Conservation (phyloP, 2,113 vertebrate genomes). For the Trichechus manatus region DNA sequence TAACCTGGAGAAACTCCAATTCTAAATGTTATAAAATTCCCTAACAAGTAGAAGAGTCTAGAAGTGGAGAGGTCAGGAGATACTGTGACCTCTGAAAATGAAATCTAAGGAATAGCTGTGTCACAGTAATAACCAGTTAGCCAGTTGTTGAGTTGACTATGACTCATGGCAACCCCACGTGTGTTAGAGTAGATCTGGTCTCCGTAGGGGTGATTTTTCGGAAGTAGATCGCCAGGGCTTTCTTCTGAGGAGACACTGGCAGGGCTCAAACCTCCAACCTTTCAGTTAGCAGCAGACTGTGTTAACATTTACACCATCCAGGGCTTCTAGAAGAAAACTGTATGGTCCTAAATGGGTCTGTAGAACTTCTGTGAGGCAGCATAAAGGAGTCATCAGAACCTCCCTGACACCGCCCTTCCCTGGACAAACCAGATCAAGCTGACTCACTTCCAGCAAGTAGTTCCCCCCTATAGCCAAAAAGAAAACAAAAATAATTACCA, state of each 20-base stretch:
- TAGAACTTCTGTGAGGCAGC: too few species aligned
- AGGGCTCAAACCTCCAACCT: too few species aligned
- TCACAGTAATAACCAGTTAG: neutral
- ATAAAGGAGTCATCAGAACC: neutral
- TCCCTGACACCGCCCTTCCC: neutral
- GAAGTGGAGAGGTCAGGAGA: neutral
- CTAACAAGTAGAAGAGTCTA: neutral
- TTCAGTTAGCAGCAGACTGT: neutral
- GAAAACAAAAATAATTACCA: neutral
- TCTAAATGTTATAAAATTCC: neutral
- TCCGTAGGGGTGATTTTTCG: neutral
- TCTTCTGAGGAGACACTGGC: neutral
- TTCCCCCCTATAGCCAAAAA: neutral
- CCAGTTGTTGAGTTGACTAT: neutral
- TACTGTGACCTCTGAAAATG: neutral
- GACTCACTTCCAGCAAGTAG: neutral
- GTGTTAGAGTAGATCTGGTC: neutral
- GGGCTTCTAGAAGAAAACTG: neutral
- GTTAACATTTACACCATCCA: neutral
- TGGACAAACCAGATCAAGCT: neutral
- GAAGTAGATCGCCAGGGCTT: neutral
- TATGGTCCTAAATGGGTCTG: neutral
- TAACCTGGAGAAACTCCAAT: neutral
- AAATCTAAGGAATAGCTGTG: neutral
- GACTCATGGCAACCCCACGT: neutral